phyloP scores from a whole-genome alignment of 2,888 invertebrate genomes.

The Prosapia bicincta region DNA sequence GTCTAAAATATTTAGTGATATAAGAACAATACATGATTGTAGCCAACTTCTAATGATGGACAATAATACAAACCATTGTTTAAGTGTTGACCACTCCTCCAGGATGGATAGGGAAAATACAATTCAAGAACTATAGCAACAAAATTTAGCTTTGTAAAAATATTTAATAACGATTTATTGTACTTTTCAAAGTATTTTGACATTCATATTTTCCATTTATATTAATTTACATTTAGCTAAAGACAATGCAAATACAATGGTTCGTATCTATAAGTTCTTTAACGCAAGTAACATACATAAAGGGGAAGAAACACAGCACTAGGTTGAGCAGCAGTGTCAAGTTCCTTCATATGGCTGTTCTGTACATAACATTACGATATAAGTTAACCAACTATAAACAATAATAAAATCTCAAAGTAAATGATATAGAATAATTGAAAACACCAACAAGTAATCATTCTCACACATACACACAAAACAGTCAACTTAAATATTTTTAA shows the following conservation, averaged over 20 bases:
- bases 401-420: not conserved
- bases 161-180: not conserved
- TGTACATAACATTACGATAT: not conserved
- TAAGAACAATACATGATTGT: no score
- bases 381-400: not conserved
- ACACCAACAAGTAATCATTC: not conserved
- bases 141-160: not conserved
- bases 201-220: not conserved
- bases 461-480: not conserved
- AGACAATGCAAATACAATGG: not conserved
- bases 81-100: no score
- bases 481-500: not conserved
- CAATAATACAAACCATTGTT: no score
- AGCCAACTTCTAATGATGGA: no score
- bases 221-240: not conserved
- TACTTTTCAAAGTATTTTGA: conserved; percentile 2
- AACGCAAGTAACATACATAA: not conserved
- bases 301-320: not conserved
- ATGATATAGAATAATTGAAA: not conserved
- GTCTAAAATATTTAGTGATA: no score
- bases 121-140: no score
- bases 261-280: not conserved
- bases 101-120: no score
- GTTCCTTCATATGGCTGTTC: not conserved
- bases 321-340: not conserved